Percentiles rank a stretch among this genome's conserved stretches.
Conservation (phyloP, 2,797 vertebrate genomes). For the Picus viridis region DNA sequence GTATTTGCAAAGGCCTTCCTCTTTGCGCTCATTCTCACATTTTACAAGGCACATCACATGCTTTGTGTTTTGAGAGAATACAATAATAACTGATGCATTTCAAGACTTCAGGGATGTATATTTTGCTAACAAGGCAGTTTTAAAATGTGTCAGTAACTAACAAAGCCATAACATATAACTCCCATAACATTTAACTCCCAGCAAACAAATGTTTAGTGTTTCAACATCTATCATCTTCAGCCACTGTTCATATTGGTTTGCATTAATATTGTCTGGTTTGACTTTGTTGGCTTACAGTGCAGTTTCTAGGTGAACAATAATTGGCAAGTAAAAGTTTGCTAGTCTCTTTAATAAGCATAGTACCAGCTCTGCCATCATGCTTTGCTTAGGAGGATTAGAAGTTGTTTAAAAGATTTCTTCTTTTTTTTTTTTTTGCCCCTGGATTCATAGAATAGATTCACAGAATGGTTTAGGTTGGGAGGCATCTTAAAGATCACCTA, state of each 20-base stretch:
- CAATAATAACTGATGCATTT: not conserved
- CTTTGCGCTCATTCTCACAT: not conserved
- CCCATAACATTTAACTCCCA: not conserved
- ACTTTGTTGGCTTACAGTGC: not conserved
- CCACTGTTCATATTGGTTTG: not conserved
- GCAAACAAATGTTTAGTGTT: not conserved
- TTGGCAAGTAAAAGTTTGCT: not conserved
- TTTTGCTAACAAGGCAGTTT: not conserved
- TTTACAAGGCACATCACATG: not conserved
- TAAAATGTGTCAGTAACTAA: not conserved
- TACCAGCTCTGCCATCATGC: not conserved
- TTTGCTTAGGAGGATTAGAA: not conserved
- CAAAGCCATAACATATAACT: not conserved
- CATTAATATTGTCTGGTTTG: not conserved
- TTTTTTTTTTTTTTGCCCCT: not conserved
- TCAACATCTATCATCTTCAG: not conserved
- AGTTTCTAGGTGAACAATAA: not conserved
- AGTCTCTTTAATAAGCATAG: not conserved
- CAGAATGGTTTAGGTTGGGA: too few relatives aligned
- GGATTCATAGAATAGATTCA: not conserved
- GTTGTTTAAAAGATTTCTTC: not conserved
- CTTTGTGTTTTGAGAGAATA: not conserved
- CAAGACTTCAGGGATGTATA: not conserved
- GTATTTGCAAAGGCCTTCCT: not conserved
- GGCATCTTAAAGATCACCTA: too few relatives aligned